phyloP scores from a whole-genome alignment of 2,888 invertebrate genomes.

The Orthosia gothica region DNA sequence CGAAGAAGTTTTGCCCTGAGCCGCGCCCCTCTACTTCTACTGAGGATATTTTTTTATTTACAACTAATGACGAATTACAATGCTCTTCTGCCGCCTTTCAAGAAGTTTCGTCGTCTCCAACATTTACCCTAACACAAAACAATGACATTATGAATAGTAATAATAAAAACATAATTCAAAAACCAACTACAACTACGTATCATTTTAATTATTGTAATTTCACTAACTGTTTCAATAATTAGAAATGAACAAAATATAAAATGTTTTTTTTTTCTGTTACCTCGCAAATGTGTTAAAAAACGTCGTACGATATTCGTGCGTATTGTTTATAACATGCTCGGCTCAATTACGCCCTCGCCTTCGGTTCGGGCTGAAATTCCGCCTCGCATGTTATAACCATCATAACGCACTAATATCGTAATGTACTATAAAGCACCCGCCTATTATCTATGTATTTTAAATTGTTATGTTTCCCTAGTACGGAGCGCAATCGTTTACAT shows the following conservation, averaged over 20 bases:
- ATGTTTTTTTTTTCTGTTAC: neutral
- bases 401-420: neutral
- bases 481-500: too few species aligned
- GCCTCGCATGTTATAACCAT: neutral
- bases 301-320: neutral
- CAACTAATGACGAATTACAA: too few species aligned
- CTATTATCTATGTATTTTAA: too few species aligned
- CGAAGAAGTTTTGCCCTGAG: too few species aligned
- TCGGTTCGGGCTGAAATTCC: conserved; percentile 2
- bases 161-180: neutral
- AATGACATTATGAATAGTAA: neutral
- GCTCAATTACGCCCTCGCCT: conserved; percentile 3
- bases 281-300: neutral
- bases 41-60: too few species aligned
- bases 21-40: too few species aligned
- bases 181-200: neutral
- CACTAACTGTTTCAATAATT: conserved; percentile 10
- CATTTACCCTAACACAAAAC: neutral
- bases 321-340: neutral
- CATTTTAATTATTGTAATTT: conserved; percentile 3
- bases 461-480: too few species aligned
- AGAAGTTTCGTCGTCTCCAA: too few species aligned
- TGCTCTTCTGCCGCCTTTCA: too few species aligned
- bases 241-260: neutral
- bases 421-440: too few species aligned